Evolutionary conservation across 2,888 invertebrate genomes (phyloP), one percentile per base, ranked within the genome.

Genomic region (Netelia fuscicornis): DNA sequence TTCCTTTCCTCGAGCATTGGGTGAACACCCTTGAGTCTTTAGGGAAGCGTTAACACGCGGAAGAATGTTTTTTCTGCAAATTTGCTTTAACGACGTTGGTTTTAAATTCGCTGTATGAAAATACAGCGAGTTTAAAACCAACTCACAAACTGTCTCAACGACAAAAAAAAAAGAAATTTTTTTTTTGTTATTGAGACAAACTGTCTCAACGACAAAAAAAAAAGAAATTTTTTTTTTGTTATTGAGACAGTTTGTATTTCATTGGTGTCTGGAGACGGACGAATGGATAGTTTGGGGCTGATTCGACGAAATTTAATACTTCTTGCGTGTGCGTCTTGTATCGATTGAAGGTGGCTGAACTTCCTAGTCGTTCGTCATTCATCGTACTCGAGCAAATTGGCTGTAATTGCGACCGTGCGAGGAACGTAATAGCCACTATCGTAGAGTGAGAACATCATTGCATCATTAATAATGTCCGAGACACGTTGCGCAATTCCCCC

Each of bases 341-440:
- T 76, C 37, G 70, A 83, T 82, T 37, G 30, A 65, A 86, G 87
- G 87, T 87, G 65, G 80, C 77, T 87, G 87, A 87, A 87, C 87
- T 77, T 87, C 68, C 48, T 52, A 62, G 76, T 37, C 56, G 37
- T 56, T 79, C 64, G 68, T 81, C 25, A 72, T 37, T 82, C 77
- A 72, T 86, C 76, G 81, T 30, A 77, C 71, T 82, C 80, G 68
- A 65, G 83, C 75, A 81, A 87, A 88, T 87, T 86, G 85, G 58
- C 76, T 80, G 86, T 87, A 88, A 87, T 87, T 86, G 85, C 82
- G 78, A 80, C 62, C 44, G 25, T 70, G 76, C 80, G 74, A 52
- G 77, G 44, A 67, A 60, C 80, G 83, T 82, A 81, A 86, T 74
- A 48, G 52, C 8, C 44, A 30, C 44, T 60, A 48, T 58, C 64